Percentiles rank a stretch among this genome's conserved stretches.
phyloP scores from a whole-genome alignment of 2,797 vertebrate genomes.

The Otus scops region DNA sequence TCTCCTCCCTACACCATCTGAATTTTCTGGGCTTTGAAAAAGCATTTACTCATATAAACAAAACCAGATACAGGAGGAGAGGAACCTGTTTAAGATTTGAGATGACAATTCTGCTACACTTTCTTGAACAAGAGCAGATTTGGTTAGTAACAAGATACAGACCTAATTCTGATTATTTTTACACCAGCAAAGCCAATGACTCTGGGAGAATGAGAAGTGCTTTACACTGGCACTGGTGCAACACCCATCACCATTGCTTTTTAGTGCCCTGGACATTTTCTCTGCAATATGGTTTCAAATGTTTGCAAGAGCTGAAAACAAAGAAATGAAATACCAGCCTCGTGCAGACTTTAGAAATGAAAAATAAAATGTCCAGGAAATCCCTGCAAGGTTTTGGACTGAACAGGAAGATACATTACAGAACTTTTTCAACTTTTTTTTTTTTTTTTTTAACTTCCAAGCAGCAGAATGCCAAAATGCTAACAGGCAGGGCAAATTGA shows the following conservation, averaged over 20 bases:
- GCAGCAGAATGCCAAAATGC: conserved; percentile 44
- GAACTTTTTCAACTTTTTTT: neutral
- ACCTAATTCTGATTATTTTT: conserved; percentile 41
- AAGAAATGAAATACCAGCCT: conserved; percentile 19
- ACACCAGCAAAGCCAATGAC: neutral
- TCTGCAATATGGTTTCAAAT: neutral
- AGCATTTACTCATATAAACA: neutral
- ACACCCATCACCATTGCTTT: neutral
- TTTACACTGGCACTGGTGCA: conserved; percentile 38
- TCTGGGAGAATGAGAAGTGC: neutral
- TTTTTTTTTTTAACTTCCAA: neutral
- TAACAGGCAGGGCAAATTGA: conserved; percentile 63
- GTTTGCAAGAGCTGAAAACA: neutral
- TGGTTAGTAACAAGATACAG: neutral
- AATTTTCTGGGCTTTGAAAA: neutral
- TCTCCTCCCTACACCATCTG: neutral
- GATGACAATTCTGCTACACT: conserved; percentile 29
- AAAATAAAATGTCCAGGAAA: conserved; percentile 53
- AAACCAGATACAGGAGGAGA: neutral
- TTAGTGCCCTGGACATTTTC: neutral
- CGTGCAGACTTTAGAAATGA: conserved; percentile 15
- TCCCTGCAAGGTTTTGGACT: conserved; percentile 39
- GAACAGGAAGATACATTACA: conserved; percentile 29
- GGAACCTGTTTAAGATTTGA: conserved; percentile 21
- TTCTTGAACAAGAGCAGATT: conserved; percentile 5